These are phyloP conservation scores for Menidia menidia DNA, from an alignment of 2,797 vertebrate genomes.

Conservation along the genomic window DNA sequence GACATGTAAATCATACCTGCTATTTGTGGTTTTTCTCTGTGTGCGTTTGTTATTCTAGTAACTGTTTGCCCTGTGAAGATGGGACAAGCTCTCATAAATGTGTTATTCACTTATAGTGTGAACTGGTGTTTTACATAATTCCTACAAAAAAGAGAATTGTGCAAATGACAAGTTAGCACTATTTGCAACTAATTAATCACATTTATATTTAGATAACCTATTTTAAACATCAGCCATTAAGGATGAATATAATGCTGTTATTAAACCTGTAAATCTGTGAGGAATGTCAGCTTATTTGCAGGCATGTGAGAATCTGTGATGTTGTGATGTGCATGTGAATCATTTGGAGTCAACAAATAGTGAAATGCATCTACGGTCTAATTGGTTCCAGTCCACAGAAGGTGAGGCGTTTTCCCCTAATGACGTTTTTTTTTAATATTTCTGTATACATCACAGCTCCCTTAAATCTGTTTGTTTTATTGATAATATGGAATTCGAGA, in stretches of 20 bases:
- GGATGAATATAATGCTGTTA: not conserved
- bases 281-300: not conserved
- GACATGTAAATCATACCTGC: not conserved
- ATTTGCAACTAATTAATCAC: too few relatives aligned
- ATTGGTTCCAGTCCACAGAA: not conserved
- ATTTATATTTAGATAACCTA: too few relatives aligned
- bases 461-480: not conserved
- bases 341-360: not conserved
- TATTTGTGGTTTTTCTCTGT: slow-evolving; percentile 4
- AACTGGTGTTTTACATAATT: too few relatives aligned
- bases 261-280: not conserved
- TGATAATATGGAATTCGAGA: not conserved
- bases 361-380: not conserved
- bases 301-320: not conserved
- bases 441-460: not conserved
- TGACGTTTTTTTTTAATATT: too few relatives aligned
- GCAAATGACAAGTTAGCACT: too few relatives aligned
- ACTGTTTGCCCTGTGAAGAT: not conserved
- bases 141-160: too few relatives aligned
- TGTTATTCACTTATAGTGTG: too few relatives aligned
- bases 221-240: too few relatives aligned
- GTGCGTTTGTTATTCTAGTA: not conserved
- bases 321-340: not conserved
- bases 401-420: not conserved
- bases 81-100: not conserved